phyloP scores from a whole-genome alignment of 2,797 vertebrate genomes.

The Gymnothorax reevesii region DNA sequence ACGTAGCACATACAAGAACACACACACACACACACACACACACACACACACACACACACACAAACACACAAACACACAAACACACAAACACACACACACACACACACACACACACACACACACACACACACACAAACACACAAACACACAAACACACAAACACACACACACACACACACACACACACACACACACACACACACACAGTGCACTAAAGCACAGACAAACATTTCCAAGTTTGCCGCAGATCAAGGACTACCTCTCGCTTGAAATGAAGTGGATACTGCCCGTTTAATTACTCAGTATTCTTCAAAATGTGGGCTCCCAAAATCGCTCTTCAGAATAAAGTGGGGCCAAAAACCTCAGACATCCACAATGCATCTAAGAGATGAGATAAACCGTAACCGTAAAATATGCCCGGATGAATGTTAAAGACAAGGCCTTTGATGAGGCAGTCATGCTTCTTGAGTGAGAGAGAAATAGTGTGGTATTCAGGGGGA shows the following conservation, averaged over 20 bases:
- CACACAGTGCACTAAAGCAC: neutral
- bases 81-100: too few species aligned
- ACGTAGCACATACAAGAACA: too few species aligned
- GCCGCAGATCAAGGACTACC: neutral
- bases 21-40: too few species aligned
- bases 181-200: neutral
- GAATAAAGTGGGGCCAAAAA: too few species aligned
- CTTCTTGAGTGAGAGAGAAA: neutral
- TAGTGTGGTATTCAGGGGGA: neutral
- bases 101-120: neutral
- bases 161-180: neutral
- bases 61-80: too few species aligned
- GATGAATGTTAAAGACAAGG: neutral
- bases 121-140: neutral
- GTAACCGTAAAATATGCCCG: neutral
- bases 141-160: neutral
- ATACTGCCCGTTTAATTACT: neutral
- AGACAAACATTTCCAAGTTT: neutral
- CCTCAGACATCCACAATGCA: too few species aligned
- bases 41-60: too few species aligned
- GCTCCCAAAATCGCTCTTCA: too few species aligned
- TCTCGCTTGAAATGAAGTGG: neutral
- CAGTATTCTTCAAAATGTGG: too few species aligned
- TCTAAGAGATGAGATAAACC: neutral
- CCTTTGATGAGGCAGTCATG: neutral